A percentile compares a stretch with the other conserved stretches of the same genome.
Conservation (phyloP, 2,888 invertebrate genomes). For the Lasioglossum pauxillum region DNA sequence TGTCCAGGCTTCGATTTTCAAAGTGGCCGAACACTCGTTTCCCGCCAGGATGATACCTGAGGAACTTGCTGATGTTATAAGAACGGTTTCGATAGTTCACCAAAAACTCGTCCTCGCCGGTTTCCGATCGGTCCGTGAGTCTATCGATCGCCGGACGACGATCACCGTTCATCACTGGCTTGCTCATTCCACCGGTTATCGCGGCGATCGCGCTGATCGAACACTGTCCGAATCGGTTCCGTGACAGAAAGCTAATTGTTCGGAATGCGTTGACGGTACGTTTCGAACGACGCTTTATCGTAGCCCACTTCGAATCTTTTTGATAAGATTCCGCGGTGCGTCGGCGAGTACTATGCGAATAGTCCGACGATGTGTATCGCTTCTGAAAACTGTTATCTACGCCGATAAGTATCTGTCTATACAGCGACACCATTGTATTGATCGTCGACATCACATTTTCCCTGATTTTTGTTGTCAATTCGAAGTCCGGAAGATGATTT, state of each 20-base stretch:
- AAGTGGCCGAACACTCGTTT: slow-evolving; percentile 87
- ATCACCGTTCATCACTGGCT: neutral
- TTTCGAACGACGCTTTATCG: slow-evolving; percentile 28
- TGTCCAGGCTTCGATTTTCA: slow-evolving; percentile 86
- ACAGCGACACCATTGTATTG: neutral
- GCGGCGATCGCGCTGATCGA: neutral
- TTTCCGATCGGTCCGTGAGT: neutral
- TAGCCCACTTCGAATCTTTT: slow-evolving; percentile 23
- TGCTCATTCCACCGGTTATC: neutral
- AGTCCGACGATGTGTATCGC: neutral
- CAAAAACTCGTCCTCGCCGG: slow-evolving; percentile 77
- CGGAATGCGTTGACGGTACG: neutral
- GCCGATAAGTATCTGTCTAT: slow-evolving; percentile 41
- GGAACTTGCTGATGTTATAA: slow-evolving; percentile 89
- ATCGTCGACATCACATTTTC: too few species aligned
- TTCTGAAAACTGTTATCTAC: slow-evolving; percentile 34
- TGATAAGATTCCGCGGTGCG: slow-evolving; percentile 46
- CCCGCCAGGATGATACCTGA: slow-evolving; percentile 91
- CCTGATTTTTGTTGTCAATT: too few species aligned
- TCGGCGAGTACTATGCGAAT: slow-evolving; percentile 12
- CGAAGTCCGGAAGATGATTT: too few species aligned
- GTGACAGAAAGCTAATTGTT: neutral
- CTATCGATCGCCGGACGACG: neutral
- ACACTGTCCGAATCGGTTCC: neutral
- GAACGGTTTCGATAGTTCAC: slow-evolving; percentile 84